phyloP scores from a whole-genome alignment of 92 coral and sea anemone species.

The Micromussa lordhowensis region DNA sequence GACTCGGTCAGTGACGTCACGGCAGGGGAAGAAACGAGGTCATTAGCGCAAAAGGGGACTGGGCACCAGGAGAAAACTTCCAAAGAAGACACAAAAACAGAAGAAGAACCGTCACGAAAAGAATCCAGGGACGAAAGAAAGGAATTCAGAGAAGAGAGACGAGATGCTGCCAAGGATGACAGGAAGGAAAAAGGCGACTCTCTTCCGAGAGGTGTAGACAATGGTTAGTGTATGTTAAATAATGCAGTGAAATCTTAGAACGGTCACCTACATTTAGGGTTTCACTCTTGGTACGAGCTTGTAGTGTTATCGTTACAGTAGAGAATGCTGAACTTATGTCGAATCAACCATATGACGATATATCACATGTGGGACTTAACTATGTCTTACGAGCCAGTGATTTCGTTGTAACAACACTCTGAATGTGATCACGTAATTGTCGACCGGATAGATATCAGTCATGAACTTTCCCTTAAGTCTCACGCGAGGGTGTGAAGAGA shows the following conservation, averaged over 20 bases:
- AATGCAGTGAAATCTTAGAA: not conserved
- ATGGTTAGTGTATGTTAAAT: not conserved
- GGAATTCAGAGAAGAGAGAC: conserved; percentile 46
- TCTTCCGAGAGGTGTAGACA: conserved; percentile 46
- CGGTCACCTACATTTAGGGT: not conserved
- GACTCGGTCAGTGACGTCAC: conserved; percentile 78
- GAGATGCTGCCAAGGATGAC: conserved; percentile 64
- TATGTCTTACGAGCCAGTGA: too few species aligned
- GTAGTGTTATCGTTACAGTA: not conserved
- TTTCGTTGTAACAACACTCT: too few species aligned
- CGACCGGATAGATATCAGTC: too few species aligned
- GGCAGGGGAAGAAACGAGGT: conserved; percentile 27
- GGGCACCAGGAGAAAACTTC: conserved; percentile 13
- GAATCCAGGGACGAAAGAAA: conserved; percentile 53
- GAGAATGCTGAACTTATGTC: not conserved
- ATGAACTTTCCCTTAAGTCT: too few species aligned
- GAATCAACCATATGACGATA: not conserved
- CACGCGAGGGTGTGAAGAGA: too few species aligned
- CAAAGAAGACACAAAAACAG: conserved; percentile 22
- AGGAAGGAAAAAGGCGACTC: conserved; percentile 67
- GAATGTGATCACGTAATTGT: too few species aligned
- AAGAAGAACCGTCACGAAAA: conserved; percentile 41
- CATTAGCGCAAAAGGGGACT: conserved; percentile 1
- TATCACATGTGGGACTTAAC: not conserved
- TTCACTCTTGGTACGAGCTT: not conserved